Percentiles rank a stretch among this genome's conserved stretches.
Conservation (phyloP, 2,113 vertebrate species). For the Herpetotheres cachinnans region DNA sequence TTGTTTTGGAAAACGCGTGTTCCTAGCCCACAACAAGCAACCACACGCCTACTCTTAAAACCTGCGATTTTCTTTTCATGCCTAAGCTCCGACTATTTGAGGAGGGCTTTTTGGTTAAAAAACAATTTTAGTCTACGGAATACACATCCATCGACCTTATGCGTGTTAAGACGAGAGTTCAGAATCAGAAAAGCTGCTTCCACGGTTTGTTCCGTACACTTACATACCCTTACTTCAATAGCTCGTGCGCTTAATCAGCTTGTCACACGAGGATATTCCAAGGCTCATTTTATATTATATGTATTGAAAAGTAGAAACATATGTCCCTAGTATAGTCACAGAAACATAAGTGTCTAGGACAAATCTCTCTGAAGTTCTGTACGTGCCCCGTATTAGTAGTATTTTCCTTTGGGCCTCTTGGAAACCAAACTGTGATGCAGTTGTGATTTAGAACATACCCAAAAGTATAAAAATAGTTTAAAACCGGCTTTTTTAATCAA, state of each 20-base stretch:
- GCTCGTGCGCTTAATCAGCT: background rate
- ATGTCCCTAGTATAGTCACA: background rate
- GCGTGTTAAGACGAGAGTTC: background rate
- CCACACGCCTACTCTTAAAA: background rate
- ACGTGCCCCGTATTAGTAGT: background rate
- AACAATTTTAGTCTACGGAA: background rate
- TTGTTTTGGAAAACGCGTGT: background rate
- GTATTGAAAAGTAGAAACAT: constrained; percentile 18
- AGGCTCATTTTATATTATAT: background rate
- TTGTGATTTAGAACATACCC: constrained; percentile 9
- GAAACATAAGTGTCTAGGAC: background rate
- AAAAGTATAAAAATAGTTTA: constrained; percentile 4
- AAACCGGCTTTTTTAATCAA: background rate
- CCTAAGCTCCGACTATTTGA: background rate
- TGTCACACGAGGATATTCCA: background rate
- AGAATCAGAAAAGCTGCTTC: background rate
- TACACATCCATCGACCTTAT: background rate
- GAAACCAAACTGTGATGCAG: background rate
- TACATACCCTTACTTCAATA: background rate
- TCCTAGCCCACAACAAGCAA: background rate
- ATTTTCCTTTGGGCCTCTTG: background rate
- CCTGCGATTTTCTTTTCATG: background rate
- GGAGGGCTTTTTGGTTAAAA: background rate
- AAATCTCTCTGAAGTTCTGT: background rate
- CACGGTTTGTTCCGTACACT: background rate